Evolutionary conservation across 2,113 vertebrate genomes (phyloP), one percentile per base, ranked within the genome.

Genomic region (Rhinichthys klamathensis): DNA sequence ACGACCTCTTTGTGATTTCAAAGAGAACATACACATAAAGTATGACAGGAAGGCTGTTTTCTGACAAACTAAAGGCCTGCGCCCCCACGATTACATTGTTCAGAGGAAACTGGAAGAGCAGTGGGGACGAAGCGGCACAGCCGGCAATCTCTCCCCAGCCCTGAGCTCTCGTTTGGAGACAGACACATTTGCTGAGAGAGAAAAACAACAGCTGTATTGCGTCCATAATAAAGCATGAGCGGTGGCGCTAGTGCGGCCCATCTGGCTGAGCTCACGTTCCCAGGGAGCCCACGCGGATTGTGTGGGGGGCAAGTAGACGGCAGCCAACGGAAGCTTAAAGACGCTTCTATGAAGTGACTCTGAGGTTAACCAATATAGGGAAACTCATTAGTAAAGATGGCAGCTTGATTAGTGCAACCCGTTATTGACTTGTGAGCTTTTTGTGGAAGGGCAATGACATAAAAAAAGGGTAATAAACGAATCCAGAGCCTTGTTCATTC

Each of bases 191-290:
- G 61, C 60, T 77, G 83, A 61, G 54, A 21, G 46, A 84, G 35
- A 76, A 76, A 84, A 84, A 84, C 56, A 69, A 76, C 82, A 84
- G 83, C 72, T 67, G 83, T 76, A 63, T 76, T 49, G 44, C 41
- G 8, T 81, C 56, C 21, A 44, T 49, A 77, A 84, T 63, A 23
- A 61, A 67, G 83, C 30, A 75, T 44, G 73, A 84, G 58, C 72
- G 12, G 54, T 25, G 69, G 30, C 21, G 54, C 69, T 54, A 32
- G 58, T 23, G n/a, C 13, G 18, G 85, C 79, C 77, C 76, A 73
- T 80, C 77, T 80, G 84, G 35, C 84, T 46, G 63, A 35, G 63
- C 46, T 79, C 32, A 18, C 35, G 63, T 56, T 78, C 61, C 35
- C 84, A 72, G 25, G 32, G 65, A 73, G 54, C 76, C 35, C 21